phyloP scores from a whole-genome alignment of 2,888 invertebrate genomes.

The Seira sanloemensis region DNA sequence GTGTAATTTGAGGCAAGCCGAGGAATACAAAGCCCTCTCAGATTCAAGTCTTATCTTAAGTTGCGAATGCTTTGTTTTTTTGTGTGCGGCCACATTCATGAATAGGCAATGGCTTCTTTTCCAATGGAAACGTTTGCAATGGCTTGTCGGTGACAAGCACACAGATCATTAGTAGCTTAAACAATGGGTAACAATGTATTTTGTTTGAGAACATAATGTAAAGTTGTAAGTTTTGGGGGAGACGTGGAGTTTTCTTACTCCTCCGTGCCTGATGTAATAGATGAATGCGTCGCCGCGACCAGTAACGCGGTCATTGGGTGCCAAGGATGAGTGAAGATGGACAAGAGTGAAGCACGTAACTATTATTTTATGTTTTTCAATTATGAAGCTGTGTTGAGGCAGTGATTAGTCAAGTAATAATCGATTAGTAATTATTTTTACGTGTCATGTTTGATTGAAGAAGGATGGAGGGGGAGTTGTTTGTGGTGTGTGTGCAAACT shows the following conservation, averaged over 20 bases:
- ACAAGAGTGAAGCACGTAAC: no score
- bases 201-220: neutral
- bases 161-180: neutral
- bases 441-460: neutral
- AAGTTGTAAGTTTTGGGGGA: neutral
- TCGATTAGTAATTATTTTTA: neutral
- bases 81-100: neutral
- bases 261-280: neutral
- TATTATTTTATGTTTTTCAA: no score
- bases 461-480: neutral
- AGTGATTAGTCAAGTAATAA: neutral
- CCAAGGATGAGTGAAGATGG: conserved; percentile 37
- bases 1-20: no score
- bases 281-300: neutral
- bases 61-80: neutral
- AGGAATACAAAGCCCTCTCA: no score
- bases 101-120: neutral
- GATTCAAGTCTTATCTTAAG: no score
- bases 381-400: no score
- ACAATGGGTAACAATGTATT: neutral
- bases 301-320: conserved; percentile 29
- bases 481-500: neutral
- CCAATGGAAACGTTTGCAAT: neutral
- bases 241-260: neutral
- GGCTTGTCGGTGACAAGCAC: neutral